Conservation (phyloP, 2,797 vertebrate species). For the Notamacropus eugenii region DNA sequence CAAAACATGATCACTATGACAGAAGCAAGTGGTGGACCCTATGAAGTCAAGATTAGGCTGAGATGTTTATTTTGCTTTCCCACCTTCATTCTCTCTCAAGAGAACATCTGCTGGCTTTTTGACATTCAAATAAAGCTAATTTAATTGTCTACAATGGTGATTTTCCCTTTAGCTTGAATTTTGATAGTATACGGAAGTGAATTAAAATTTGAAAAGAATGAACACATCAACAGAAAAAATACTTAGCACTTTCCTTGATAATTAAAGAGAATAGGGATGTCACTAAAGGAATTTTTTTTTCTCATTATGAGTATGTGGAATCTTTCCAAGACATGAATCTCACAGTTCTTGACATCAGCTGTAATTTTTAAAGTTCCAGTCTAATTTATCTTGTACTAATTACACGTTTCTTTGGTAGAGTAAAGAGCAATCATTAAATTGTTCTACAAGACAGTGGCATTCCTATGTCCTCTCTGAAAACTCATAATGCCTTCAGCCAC, state of each 20-base stretch:
- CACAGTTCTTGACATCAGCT: conserved; percentile 45
- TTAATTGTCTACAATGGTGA: neutral
- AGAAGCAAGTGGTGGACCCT: neutral
- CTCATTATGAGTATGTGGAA: neutral
- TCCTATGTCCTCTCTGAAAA: conserved; percentile 53
- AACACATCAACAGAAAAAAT: neutral
- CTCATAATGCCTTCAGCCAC: conserved; percentile 53
- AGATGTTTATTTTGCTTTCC: conserved; percentile 17
- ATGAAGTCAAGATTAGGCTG: neutral
- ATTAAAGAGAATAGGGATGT: conserved; percentile 37
- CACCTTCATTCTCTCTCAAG: conserved; percentile 24
- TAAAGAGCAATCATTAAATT: conserved; percentile 73
- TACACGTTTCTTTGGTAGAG: conserved; percentile 51
- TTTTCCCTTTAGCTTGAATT: conserved; percentile 48
- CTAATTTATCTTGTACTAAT: conserved; percentile 69
- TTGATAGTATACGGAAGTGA: conserved; percentile 42
- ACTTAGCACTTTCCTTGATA: conserved; percentile 44
- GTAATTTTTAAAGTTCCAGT: conserved; percentile 60
- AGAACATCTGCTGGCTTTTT: conserved; percentile 32
- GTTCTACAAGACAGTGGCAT: conserved; percentile 48
- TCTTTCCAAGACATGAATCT: conserved; percentile 67
- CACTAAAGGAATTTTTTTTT: conserved; percentile 49
- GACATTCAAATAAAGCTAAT: conserved; percentile 39
- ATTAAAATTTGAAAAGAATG: conserved; percentile 19
- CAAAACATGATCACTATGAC: neutral